Conservation (phyloP, 2,797 vertebrate genomes). For the Myiotriccus ornatus region DNA sequence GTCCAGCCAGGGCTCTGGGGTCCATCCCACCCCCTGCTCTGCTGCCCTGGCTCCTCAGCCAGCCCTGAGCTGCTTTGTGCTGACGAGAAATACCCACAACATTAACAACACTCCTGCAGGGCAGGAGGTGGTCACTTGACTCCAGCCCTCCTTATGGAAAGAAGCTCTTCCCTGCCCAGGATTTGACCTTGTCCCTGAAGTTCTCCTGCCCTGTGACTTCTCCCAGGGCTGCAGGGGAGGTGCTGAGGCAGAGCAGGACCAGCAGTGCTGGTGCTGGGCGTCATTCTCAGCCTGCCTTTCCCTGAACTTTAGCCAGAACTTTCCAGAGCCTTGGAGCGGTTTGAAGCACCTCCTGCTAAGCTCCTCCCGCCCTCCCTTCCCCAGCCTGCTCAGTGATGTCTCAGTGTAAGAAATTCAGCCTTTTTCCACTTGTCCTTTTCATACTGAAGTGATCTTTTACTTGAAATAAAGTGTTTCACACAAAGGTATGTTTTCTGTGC, state of each 20-base stretch:
- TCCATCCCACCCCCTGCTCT: fast-evolving
- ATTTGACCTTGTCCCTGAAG: fast-evolving
- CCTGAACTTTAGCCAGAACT: fast-evolving
- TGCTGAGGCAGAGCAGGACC: background rate
- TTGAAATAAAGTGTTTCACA: background rate
- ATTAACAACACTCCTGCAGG: fast-evolving
- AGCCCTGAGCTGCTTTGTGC: background rate
- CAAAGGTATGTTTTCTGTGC: background rate
- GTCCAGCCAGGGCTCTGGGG: background rate
- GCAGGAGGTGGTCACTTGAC: background rate
- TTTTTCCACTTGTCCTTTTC: background rate
- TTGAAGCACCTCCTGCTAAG: background rate
- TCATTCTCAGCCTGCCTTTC: fast-evolving
- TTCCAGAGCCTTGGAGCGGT: fast-evolving
- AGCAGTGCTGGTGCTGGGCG: fast-evolving
- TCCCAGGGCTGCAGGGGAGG: background rate
- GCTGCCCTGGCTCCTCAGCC: no score
- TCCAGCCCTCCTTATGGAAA: background rate
- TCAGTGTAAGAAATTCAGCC: background rate
- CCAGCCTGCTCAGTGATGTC: background rate
- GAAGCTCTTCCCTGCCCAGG: background rate
- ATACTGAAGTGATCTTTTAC: background rate
- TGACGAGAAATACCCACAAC: fast-evolving
- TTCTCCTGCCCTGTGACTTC: fast-evolving
- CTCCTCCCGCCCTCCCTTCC: background rate